Base-by-base conservation (phyloP, 2,888 invertebrate genomes). In the Mythimna impura region DNA sequence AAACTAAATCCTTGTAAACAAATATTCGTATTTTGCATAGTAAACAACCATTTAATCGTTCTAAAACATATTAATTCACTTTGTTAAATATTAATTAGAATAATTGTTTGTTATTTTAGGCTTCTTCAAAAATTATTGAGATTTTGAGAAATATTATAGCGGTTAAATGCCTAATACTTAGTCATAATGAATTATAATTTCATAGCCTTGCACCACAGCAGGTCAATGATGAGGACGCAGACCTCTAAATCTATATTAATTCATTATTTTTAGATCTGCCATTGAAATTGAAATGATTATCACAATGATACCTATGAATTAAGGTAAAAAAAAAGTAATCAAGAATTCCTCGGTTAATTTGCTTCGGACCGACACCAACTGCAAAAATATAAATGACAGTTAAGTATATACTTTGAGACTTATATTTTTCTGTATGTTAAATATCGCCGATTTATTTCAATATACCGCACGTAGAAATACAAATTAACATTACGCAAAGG, bases 231-330 rank as follows among this genome's bases (percentile, higher is more conserved):
- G 43, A 62, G 62, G 12, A 47, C 71, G 40, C 10, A 47, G 10
- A 25, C 9, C 14, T 54, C 47, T 58, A 17, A 25, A 64, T 64
- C n/a, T 47, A 54, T 40, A 60, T 73, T 20, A 30, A 17, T 52
- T 25, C 12, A 76, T 54, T 76, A 54, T 58, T 58, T 34, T 40
- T 54, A 67, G 36, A 54, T 63, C 62, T 61, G 78, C 12, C 30
- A 60, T 67, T 67, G 47, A 81, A 20, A 54, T 20, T n/a, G 9
- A 40, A 22, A 60, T 74, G 9, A 55, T 12, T 14, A 47, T 7
- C 1, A 14, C 5, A 50, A 71, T 54, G n/a, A 54, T 54, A 54
- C 54, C 22, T 12, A 12, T 25, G 55, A 14, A 55, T 55, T 14
- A 55, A 47, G 17, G 47, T 47, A 17, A 47, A 47, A 47, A 47